These are phyloP conservation scores for Phalacrocorax carbo DNA, from an alignment of 2,113 vertebrate genomes.

Conservation along the genomic window DNA sequence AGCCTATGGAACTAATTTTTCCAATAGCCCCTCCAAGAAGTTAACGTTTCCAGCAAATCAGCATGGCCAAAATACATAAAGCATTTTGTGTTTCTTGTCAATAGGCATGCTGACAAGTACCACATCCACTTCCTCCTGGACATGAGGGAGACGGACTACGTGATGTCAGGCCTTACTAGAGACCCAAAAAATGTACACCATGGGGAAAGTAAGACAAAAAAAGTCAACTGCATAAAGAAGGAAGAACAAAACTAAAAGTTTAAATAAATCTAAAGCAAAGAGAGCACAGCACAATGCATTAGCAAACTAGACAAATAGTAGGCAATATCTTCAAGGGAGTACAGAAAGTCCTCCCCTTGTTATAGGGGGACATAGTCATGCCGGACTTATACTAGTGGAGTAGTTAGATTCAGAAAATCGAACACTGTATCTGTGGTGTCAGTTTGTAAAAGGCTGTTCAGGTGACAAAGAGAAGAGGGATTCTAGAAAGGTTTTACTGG, in stretches of 20 bases:
- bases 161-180: neutral
- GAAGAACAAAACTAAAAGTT: neutral
- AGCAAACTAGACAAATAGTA: neutral
- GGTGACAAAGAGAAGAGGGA: neutral
- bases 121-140: neutral
- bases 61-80: neutral
- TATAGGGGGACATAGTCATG: neutral
- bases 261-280: neutral
- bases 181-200: neutral
- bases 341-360: neutral
- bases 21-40: neutral
- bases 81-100: neutral
- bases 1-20: neutral
- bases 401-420: neutral
- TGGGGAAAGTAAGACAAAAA: neutral
- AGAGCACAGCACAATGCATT: neutral
- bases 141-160: neutral
- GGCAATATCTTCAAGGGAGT: neutral
- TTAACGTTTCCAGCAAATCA: slow-evolving; percentile 1
- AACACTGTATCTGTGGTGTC: neutral
- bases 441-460: neutral
- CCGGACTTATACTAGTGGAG: neutral
- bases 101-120: neutral
- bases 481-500: neutral
- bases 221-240: neutral